These are phyloP conservation scores for Noctua fimbriata DNA, from an alignment of 2,888 invertebrate genomes.

Conservation along the genomic window DNA sequence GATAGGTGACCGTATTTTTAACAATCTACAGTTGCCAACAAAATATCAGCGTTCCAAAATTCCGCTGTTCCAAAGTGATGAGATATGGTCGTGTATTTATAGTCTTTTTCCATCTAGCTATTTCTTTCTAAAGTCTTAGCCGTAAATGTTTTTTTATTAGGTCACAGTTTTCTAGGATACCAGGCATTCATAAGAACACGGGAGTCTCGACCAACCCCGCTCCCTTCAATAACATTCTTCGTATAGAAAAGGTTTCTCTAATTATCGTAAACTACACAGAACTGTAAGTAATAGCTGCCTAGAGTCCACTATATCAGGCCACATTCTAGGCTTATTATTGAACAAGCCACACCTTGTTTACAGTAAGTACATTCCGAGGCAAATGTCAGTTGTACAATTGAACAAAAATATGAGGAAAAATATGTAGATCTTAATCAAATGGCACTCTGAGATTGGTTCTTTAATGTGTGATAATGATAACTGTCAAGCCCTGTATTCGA, in stretches of 20 bases:
- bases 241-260: slow-evolving; percentile 14
- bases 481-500: background rate
- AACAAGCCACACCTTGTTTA: slow-evolving; percentile 41
- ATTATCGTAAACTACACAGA: slow-evolving; percentile 14
- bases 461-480: background rate
- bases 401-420: slow-evolving; percentile 19
- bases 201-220: background rate
- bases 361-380: slow-evolving; percentile 24
- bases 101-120: too few relatives aligned
- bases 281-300: slow-evolving; percentile 9
- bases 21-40: too few relatives aligned
- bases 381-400: slow-evolving; percentile 47
- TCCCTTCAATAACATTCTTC: background rate
- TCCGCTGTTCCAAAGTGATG: too few relatives aligned
- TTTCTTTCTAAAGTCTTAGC: background rate
- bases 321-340: slow-evolving; percentile 42
- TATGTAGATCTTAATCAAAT: slow-evolving; percentile 6
- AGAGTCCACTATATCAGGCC: background rate
- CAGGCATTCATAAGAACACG: background rate
- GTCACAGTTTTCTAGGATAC: background rate
- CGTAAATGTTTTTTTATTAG: background rate
- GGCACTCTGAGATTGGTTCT: background rate
- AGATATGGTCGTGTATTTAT: too few relatives aligned
- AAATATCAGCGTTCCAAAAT: too few relatives aligned
- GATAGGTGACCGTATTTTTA: too few relatives aligned